A percentile compares a stretch with the other conserved stretches of the same genome.
These are phyloP conservation scores for Mohoua ochrocephala DNA, from an alignment of 2,113 vertebrate genomes.

Conservation along the genomic window DNA sequence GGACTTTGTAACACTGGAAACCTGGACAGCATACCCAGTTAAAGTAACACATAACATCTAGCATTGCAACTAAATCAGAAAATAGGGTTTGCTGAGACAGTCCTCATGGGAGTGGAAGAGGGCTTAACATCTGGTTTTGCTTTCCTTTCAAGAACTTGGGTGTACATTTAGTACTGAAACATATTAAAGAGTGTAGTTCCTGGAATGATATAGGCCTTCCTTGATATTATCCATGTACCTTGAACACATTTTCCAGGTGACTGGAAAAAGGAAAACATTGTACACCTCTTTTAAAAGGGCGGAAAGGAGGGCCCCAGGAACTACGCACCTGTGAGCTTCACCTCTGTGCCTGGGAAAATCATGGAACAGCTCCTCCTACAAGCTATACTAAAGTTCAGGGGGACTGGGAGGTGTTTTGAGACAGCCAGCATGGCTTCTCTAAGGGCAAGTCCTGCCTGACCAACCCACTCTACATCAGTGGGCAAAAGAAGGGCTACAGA, in stretches of 20 bases:
- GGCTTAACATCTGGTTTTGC: background rate
- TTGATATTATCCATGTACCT: background rate
- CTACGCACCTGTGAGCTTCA: background rate
- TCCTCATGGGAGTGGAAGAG: background rate
- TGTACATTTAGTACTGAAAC: background rate
- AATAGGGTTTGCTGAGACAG: background rate
- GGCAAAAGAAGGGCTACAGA: background rate
- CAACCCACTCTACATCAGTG: background rate
- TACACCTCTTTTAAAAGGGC: background rate
- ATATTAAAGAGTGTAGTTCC: background rate
- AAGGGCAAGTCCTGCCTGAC: background rate
- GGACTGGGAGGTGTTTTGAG: background rate
- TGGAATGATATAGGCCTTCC: background rate
- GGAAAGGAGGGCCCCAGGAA: background rate
- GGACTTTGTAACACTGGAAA: background rate
- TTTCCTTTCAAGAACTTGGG: background rate
- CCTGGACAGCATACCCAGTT: background rate
- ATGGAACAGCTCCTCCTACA: background rate
- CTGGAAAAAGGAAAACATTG: background rate
- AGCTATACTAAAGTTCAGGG: background rate
- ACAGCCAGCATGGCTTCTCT: background rate
- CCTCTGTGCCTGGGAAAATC: background rate
- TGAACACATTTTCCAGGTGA: background rate
- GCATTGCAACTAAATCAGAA: background rate
- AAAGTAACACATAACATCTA: background rate